Conservation (phyloP, 1,140 invertebrate genomes). For the Bombyx mandarina region DNA sequence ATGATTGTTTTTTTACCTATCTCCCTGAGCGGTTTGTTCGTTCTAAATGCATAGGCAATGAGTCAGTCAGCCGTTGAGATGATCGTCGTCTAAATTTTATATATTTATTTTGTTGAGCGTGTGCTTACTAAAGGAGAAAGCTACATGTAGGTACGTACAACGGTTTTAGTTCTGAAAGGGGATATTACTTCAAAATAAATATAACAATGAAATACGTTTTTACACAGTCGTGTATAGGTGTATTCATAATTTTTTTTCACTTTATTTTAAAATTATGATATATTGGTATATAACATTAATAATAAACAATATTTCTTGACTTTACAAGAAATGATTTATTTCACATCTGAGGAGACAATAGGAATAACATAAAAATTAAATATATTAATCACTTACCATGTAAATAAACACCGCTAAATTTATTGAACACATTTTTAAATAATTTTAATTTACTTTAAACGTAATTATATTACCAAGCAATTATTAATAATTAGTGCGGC, state of each 20-base stretch:
- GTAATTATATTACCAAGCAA: conserved; percentile 31
- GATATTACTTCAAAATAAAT: too few species aligned
- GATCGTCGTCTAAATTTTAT: background rate
- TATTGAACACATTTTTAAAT: conserved; percentile 48
- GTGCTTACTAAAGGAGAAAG: too few species aligned
- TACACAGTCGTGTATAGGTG: too few species aligned
- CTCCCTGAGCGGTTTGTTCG: conserved; percentile 51
- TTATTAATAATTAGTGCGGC: conserved; percentile 26
- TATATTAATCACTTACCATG: conserved; percentile 37
- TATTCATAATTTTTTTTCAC: too few species aligned
- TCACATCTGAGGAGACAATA: conserved; percentile 2
- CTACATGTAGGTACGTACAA: too few species aligned
- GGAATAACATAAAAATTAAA: background rate
- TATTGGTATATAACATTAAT: too few species aligned
- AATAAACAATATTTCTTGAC: too few species aligned
- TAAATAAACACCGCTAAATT: conserved; percentile 39
- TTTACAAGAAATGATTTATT: conserved; percentile 1
- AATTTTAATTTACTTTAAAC: conserved; percentile 11
- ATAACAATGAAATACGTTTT: too few species aligned
- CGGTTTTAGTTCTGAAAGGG: too few species aligned
- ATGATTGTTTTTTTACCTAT: conserved; percentile 59
- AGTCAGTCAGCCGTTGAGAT: conserved; percentile 49
- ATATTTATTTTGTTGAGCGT: too few species aligned
- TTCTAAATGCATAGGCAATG: conserved; percentile 66
- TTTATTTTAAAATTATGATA: too few species aligned